Conservation (phyloP, 2,888 invertebrate species). For the Tipula lateralis region DNA sequence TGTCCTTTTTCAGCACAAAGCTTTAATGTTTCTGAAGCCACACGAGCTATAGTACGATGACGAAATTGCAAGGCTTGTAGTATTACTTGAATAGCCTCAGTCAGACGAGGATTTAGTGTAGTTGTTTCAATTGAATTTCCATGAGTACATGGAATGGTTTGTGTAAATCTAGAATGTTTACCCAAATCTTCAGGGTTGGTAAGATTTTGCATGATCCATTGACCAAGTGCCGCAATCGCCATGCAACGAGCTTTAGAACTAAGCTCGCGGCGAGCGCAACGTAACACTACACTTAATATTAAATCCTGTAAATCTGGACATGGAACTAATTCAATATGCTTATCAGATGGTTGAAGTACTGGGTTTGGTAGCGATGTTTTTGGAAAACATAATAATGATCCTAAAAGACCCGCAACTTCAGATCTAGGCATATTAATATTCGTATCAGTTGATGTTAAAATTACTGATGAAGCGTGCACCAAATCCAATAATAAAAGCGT, state of each 20-base stretch:
- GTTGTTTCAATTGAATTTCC: background rate
- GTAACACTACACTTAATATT: conserved; percentile 77
- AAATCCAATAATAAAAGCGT: conserved; percentile 82
- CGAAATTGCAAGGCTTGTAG: conserved; percentile 49
- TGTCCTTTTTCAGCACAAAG: conserved; percentile 45
- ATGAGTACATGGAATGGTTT: conserved; percentile 41
- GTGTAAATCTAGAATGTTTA: conserved; percentile 38
- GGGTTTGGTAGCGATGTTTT: conserved; percentile 56
- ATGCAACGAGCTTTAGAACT: conserved; percentile 83
- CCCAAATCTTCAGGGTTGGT: conserved; percentile 37
- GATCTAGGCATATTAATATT: conserved; percentile 72
- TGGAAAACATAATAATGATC: conserved; percentile 78
- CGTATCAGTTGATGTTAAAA: conserved; percentile 76
- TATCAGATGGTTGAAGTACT: conserved; percentile 56
- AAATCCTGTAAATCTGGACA: conserved; percentile 60
- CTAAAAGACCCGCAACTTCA: conserved; percentile 85
- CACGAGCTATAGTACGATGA: conserved; percentile 47
- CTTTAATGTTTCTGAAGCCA: conserved; percentile 46
- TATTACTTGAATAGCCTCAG: conserved; percentile 47
- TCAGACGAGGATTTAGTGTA: conserved; percentile 42
- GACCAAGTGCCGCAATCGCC: conserved; percentile 78
- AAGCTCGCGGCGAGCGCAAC: conserved; percentile 84
- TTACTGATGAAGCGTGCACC: conserved; percentile 82
- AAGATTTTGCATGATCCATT: conserved; percentile 48
- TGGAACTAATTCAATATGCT: conserved; percentile 46